Conservation (phyloP, 2,888 invertebrate genomes). For the Rhaphigaster nebulosa region DNA sequence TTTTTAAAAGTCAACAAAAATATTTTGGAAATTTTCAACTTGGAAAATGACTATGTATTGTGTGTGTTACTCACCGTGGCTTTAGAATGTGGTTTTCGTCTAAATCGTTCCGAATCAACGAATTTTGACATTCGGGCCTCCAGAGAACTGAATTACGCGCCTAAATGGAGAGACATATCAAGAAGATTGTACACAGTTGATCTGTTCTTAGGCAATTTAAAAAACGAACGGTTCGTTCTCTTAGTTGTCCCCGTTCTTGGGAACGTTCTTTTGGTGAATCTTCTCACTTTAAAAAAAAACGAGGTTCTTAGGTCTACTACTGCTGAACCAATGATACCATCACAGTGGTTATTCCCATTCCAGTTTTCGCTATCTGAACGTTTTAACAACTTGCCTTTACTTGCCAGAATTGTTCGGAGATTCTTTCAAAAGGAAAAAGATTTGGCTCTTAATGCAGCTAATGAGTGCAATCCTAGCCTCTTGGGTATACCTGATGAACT, state of each 20-base stretch:
- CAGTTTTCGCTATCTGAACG: constrained; percentile 27
- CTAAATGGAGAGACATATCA: constrained; percentile 37
- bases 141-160: neutral
- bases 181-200: constrained; percentile 35
- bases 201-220: neutral
- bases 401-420: neutral
- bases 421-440: constrained; percentile 54
- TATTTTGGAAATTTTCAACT: constrained; percentile 55
- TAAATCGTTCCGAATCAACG: neutral
- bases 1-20: constrained; percentile 38
- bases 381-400: constrained; percentile 42
- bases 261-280: constrained; percentile 17
- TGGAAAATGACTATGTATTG: constrained; percentile 47
- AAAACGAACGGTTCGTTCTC: constrained; percentile 18
- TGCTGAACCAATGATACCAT: constrained; percentile 32
- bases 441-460: constrained; percentile 3
- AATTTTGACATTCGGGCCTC: constrained; percentile 43
- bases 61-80: constrained; percentile 50
- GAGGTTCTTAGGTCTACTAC: constrained; percentile 13
- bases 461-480: constrained; percentile 37
- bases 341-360: constrained; percentile 38
- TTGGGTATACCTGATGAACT: constrained; percentile 43
- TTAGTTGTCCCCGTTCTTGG: constrained; percentile 25
- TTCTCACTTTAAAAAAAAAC: constrained; percentile 3
- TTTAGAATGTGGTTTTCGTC: constrained; percentile 53